Base-by-base conservation (phyloP, 2,888 invertebrate genomes). In the Cyclophora albipunctata region DNA sequence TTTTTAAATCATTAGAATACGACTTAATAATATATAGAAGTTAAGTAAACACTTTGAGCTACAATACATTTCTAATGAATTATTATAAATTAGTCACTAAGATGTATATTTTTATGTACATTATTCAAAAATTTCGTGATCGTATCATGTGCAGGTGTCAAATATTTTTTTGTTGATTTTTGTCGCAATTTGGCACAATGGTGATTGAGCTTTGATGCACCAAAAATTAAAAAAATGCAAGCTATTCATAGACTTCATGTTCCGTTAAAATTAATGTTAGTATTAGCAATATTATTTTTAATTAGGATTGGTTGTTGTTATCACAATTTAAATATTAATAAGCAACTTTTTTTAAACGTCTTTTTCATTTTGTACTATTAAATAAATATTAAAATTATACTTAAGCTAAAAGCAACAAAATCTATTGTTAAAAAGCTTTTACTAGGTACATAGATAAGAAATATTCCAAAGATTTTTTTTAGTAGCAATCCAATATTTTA, bases 21-120 rank as follows among this genome's bases (percentile, higher is more conserved):
- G 20, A 43, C 43, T 43, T 43, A 43, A 80, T 81, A 82, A 53
- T 49, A 60, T 64, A 63, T 72, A 75, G 75, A 74, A 72, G 64
- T 75, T 37, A 81, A 78, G 71, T 77, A 74, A 84, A 81, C 73
- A 75, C 76, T 75, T 82, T 81, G 84, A 84, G 81, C 84, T 84
- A 84, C 81, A 66, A 65, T 80, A 78, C 67, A 73, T 71, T 56
- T 70, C 83, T 84, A 84, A 65, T 69, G 75, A 75, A 64, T 59
- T 65, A 61, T 61, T 63, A 56, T 62, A 63, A 66, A 69, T 66
- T 66, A 72, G 75, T 77, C 70, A 70, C 58, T 67, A 72, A 37
- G 4, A 71, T 78, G 67, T 80, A 81, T 82, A 82, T 65, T 73
- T 37, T 5, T 82, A 84, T 85, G 82, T 84, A 85, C 85, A 84